Evolutionary conservation across 1,140 invertebrate species (phyloP), one percentile per base, ranked within the genome.

Genomic region (Macrosteles quadrilineatus): DNA sequence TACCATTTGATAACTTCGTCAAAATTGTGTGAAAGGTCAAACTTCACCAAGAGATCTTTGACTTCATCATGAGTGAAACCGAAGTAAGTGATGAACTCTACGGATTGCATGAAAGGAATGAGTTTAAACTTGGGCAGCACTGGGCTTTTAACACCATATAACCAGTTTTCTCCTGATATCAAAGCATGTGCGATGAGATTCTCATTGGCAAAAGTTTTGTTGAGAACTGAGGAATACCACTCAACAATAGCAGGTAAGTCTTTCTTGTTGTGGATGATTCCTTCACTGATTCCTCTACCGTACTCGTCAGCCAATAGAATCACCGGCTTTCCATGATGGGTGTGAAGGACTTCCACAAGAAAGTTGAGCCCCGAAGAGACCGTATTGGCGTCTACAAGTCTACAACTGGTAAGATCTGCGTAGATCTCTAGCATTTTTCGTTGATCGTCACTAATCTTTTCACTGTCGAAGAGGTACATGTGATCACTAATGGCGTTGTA

Each of bases 211-310:
- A 50, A 50, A 17, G 47, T 50, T 4, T 17, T 50, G n/a, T 50
- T 50, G n/a, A 50, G 47, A 50, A 50, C 21, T n/a, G 47, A 50
- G 3, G 47, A 50, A 50, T 50, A 50, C 47, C 14, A 50, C n/a
- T 21, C 47, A 50, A 50, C 47, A 19, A 50, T 21, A 3, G n/a
- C 4, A 21, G 4, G 4, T 17, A 50, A 21, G n/a, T 50, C 47
- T 17, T 19, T 17, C 4, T 50, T 17, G n/a, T 50, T 50, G 4
- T 50, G 14, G 4, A 50, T 4, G 3, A 50, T 50, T 50, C 47
- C 47, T 50, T 50, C 47, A 9, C 4, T 50, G 14, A 50, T 50
- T 50, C 47, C 47, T 50, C 47, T 50, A 9, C 47, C 47, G n/a
- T 9, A 50, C 21, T 50, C 47, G n/a, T 50, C 47, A 19, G 47